Conservation (phyloP, 1,140 invertebrate species). For the Panagrolaimus sp. region DNA sequence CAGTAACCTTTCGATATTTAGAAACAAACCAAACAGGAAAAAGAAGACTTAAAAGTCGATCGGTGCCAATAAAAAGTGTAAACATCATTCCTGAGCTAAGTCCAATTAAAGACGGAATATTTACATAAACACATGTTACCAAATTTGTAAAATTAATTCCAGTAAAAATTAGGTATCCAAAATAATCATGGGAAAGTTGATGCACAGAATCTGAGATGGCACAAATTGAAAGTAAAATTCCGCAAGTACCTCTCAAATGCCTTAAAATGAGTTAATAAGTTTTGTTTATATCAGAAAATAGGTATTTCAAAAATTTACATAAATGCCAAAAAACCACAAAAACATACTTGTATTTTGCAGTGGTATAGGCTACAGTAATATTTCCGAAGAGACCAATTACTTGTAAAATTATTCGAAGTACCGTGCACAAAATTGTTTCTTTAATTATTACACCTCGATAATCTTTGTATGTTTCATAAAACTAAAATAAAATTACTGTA, state of each 20-base stretch:
- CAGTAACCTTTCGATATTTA: too few species aligned
- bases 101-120: neutral
- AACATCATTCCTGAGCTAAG: neutral
- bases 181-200: neutral
- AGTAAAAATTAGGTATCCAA: neutral
- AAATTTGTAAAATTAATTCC: slow-evolving; percentile 1
- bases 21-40: too few species aligned
- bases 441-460: slow-evolving; percentile 4
- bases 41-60: neutral
- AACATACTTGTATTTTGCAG: neutral
- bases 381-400: slow-evolving; percentile 9
- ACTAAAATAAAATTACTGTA: too few species aligned
- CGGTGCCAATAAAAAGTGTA: neutral
- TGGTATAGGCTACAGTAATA: neutral
- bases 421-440: neutral
- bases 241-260: neutral
- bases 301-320: neutral
- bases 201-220: neutral
- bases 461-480: neutral
- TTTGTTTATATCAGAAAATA: neutral
- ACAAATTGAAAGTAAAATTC: neutral
- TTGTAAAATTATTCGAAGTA: neutral
- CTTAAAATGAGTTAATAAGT: neutral
- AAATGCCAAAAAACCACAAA: neutral
- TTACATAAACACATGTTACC: neutral